Percentiles rank a stretch among this genome's conserved stretches.
Conservation (phyloP, 2,113 vertebrate species). For the Papio anubis region DNA sequence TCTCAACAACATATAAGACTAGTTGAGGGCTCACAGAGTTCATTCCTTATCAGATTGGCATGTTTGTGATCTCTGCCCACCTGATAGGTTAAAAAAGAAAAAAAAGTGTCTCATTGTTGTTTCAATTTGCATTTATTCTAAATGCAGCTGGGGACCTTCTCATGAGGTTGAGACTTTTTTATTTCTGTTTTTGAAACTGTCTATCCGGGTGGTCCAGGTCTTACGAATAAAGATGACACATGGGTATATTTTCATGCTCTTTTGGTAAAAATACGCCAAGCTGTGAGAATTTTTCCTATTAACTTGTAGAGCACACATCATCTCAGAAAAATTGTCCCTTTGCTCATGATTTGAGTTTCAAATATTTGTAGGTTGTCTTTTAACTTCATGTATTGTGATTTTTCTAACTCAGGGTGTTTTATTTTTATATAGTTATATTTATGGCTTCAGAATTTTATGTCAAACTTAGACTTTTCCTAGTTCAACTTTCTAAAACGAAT, state of each 20-base stretch:
- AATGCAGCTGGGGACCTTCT: not conserved
- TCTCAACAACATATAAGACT: not conserved
- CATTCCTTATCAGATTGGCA: not conserved
- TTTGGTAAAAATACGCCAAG: not conserved
- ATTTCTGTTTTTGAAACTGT: not conserved
- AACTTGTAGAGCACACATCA: not conserved
- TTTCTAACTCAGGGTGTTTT: not conserved
- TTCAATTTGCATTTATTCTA: constrained; percentile 32
- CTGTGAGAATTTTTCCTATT: not conserved
- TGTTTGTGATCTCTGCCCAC: not conserved
- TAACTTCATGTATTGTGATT: not conserved
- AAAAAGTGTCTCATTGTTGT: not conserved
- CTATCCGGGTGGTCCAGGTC: not conserved
- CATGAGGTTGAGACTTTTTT: not conserved
- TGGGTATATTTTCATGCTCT: not conserved
- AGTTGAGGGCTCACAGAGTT: not conserved
- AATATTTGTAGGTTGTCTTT: not conserved
- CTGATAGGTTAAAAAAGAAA: not conserved
- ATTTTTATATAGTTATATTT: not conserved
- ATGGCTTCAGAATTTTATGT: not conserved
- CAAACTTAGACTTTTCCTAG: not conserved
- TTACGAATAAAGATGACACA: not conserved
- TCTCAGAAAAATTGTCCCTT: not conserved
- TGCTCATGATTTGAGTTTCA: not conserved
- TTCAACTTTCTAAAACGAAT: not conserved